A percentile compares a stretch with the other conserved stretches of the same genome.
phyloP scores from a whole-genome alignment of 2,113 vertebrate species.

The Ophthalmolycus amberensis region DNA sequence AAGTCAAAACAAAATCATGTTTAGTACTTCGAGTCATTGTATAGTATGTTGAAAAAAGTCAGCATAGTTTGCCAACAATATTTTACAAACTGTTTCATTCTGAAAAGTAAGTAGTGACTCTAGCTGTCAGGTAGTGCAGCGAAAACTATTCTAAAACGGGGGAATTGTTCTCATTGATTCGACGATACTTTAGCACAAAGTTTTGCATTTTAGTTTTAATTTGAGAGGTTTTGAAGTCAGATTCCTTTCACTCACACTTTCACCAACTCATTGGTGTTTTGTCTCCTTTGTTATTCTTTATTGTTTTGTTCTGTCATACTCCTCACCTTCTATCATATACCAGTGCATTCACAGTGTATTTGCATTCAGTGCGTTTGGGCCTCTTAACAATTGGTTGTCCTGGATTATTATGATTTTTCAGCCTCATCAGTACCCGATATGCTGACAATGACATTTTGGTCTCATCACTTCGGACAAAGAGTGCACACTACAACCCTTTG shows the following conservation, averaged over 20 bases:
- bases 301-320: neutral
- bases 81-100: too few species aligned
- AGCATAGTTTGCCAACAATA: too few species aligned
- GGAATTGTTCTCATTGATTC: too few species aligned
- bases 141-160: neutral
- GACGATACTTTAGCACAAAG: neutral
- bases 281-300: neutral
- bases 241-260: neutral
- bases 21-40: too few species aligned
- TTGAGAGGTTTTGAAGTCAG: neutral
- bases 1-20: too few species aligned
- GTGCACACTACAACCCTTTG: neutral
- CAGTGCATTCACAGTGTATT: neutral
- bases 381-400: neutral
- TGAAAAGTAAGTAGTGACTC: too few species aligned
- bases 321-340: neutral
- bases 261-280: neutral
- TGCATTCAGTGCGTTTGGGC: neutral
- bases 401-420: neutral
- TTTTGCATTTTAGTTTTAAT: neutral
- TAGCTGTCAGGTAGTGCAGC: too few species aligned
- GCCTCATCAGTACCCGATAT: neutral
- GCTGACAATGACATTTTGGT: neutral
- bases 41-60: too few species aligned
- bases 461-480: neutral